phyloP scores from a whole-genome alignment of 2,888 invertebrate species.

The Galeopsomyia nigrocyanea region DNA sequence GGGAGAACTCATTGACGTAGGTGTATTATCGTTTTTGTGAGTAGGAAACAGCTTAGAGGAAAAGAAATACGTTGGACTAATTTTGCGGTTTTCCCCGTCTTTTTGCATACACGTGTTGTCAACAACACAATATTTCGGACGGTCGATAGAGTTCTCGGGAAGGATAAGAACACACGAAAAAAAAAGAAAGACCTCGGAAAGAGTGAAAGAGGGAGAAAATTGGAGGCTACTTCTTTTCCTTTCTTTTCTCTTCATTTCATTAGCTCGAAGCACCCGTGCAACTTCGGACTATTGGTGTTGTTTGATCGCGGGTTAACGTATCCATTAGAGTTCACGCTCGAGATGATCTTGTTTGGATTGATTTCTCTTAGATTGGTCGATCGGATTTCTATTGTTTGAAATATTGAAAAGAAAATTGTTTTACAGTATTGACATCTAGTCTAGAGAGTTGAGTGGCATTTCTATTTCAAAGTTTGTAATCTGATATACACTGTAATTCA shows the following conservation, averaged over 20 bases:
- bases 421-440: too few relatives aligned
- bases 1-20: conserved; percentile 47
- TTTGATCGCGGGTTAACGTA: conserved; percentile 32
- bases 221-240: background rate
- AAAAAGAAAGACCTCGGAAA: conserved; percentile 13
- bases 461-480: too few relatives aligned
- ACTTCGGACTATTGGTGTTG: conserved; percentile 10
- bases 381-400: too few relatives aligned
- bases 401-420: too few relatives aligned
- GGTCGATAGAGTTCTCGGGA: background rate
- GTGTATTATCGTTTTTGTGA: conserved; percentile 1
- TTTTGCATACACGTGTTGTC: background rate
- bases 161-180: background rate
- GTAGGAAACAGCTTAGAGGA: background rate
- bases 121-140: too few relatives aligned
- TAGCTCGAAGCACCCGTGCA: conserved; percentile 1
- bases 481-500: too few relatives aligned
- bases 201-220: conserved; percentile 11
- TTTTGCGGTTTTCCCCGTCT: conserved; percentile 3
- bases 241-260: background rate
- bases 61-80: too few relatives aligned
- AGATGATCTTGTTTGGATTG: conserved; percentile 14
- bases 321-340: conserved; percentile 32
- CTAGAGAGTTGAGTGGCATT: too few relatives aligned
- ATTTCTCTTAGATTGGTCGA: background rate